phyloP scores from a whole-genome alignment of 2,113 vertebrate species.

The Loxodonta africana region DNA sequence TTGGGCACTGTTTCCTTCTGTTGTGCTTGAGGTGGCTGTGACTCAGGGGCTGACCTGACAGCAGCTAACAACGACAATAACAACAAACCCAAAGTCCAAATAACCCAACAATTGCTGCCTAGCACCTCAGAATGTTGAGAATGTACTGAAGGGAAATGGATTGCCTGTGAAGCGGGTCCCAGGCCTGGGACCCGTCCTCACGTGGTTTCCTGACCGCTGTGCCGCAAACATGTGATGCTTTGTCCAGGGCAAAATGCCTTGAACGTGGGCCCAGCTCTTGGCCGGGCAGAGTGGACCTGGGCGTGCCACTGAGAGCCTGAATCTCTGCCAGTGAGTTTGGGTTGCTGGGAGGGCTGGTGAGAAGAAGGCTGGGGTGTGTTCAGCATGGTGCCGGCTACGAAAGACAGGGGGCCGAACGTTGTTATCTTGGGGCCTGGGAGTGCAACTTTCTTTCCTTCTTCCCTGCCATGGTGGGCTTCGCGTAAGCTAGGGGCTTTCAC shows the following conservation, averaged over 20 bases:
- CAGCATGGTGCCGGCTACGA: rapidly evolving
- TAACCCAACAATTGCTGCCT: too few species aligned
- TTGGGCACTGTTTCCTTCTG: not conserved
- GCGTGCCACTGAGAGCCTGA: not conserved
- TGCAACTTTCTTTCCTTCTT: not conserved
- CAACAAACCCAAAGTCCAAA: not conserved
- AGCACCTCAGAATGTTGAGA: rapidly evolving
- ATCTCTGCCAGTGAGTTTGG: not conserved
- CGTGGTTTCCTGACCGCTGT: not conserved
- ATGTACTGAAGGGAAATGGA: not conserved
- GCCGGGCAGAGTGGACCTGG: not conserved
- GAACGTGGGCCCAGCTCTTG: not conserved
- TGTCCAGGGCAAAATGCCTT: not conserved
- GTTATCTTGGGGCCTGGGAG: rapidly evolving
- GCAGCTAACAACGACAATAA: too few species aligned
- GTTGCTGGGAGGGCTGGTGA: not conserved
- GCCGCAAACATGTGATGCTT: too few species aligned
- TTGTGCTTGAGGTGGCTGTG: not conserved
- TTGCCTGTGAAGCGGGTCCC: rapidly evolving
- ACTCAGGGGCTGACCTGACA: too few species aligned
- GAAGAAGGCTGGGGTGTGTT: not conserved
- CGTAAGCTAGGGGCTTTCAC: too few species aligned
- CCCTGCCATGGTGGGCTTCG: not conserved
- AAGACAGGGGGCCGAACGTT: not conserved
- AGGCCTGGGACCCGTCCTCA: not conserved